phyloP scores from a whole-genome alignment of 2,797 vertebrate genomes.

The Macroramphosus scolopax region DNA sequence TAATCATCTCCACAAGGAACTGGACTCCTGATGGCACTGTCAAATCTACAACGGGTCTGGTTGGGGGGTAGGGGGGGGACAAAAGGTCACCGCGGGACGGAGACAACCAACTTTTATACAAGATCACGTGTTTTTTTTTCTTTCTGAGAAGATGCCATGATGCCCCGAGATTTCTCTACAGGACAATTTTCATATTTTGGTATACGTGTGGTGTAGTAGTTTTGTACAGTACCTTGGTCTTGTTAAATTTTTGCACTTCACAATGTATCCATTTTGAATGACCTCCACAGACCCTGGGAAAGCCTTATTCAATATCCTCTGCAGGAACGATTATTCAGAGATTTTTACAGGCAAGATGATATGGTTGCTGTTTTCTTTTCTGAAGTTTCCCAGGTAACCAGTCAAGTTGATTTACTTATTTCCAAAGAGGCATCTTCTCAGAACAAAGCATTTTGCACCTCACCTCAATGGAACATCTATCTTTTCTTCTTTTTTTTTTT shows the following conservation, averaged over 20 bases:
- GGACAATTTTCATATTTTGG: conserved; percentile 76
- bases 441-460: conserved; percentile 81
- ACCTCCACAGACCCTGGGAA: conserved; percentile 74
- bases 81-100: conserved; percentile 78
- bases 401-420: conserved; percentile 70
- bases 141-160: conserved; percentile 80
- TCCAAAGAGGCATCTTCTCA: conserved; percentile 79
- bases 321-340: conserved; percentile 68
- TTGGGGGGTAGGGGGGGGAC: conserved; percentile 25
- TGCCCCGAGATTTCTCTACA: conserved; percentile 70
- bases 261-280: conserved; percentile 69
- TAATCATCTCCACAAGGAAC: conserved; percentile 58
- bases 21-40: conserved; percentile 77
- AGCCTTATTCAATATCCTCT: conserved; percentile 77
- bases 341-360: conserved; percentile 51
- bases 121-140: conserved; percentile 46
- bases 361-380: conserved; percentile 48
- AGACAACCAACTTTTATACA: conserved; percentile 72
- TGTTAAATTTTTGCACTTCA: conserved; percentile 77
- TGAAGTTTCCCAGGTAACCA: conserved; percentile 66
- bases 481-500: conserved; percentile 22
- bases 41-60: conserved; percentile 76
- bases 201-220: conserved; percentile 71
- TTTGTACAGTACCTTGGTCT: conserved; percentile 79
- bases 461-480: conserved; percentile 60